Conservation (phyloP, 2,888 invertebrate genomes). For the Euclidia mi region DNA sequence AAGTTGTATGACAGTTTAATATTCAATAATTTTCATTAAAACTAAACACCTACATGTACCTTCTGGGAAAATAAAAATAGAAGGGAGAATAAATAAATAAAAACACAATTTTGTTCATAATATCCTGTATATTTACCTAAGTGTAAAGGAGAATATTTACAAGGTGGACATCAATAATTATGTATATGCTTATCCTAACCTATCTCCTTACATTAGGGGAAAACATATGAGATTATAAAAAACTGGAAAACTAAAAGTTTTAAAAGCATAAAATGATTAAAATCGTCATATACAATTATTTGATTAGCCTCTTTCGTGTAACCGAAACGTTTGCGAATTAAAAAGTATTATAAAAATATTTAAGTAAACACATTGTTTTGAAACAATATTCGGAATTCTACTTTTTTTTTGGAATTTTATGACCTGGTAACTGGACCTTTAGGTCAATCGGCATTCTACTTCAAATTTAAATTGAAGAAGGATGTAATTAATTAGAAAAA, state of each 20-base stretch:
- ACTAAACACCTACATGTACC: no score
- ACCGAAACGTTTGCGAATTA: constrained; percentile 18
- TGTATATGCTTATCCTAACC: constrained; percentile 77
- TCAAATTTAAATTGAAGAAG: no score
- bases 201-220: constrained; percentile 63
- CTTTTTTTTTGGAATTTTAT: no score
- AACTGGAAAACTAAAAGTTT: constrained; percentile 20
- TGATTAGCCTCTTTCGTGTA: constrained; percentile 48
- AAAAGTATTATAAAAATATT: background rate
- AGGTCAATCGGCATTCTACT: no score
- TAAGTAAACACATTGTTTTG: background rate
- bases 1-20: no score
- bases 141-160: constrained; percentile 90
- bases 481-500: no score
- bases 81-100: constrained; percentile 57
- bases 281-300: constrained; percentile 27
- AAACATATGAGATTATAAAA: constrained; percentile 48
- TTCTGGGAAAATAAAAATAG: no score
- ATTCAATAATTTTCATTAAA: no score
- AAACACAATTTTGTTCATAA: constrained; percentile 70
- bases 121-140: constrained; percentile 88
- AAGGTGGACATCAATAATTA: constrained; percentile 83
- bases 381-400: background rate
- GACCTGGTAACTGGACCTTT: no score
- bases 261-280: constrained; percentile 34